phyloP scores from a whole-genome alignment of 2,797 vertebrate genomes.

The Centroberyx gerrardi region DNA sequence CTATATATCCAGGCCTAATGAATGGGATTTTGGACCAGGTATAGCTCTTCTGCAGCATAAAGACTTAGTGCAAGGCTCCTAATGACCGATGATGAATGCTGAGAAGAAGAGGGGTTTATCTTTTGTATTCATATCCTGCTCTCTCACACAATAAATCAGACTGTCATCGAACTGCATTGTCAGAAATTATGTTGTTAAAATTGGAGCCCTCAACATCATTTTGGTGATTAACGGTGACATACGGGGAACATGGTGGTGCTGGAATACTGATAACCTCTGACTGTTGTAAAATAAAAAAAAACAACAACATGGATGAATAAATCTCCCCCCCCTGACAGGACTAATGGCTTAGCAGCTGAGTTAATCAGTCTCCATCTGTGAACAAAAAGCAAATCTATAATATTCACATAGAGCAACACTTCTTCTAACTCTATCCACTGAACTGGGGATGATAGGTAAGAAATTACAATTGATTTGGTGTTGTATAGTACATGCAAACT shows the following conservation, averaged over 20 bases:
- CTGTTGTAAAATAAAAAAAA: slow-evolving; percentile 46
- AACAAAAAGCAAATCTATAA: slow-evolving; percentile 59
- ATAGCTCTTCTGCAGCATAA: background rate
- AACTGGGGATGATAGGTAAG: slow-evolving; percentile 34
- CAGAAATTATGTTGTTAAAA: slow-evolving; percentile 35
- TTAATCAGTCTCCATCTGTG: slow-evolving; percentile 70
- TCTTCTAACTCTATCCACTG: slow-evolving; percentile 48
- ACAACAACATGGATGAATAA: slow-evolving; percentile 48
- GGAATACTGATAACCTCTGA: slow-evolving; percentile 59
- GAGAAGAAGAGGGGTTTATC: background rate
- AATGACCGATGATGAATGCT: background rate
- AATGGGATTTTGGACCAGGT: background rate
- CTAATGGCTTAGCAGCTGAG: slow-evolving; percentile 67
- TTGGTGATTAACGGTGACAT: slow-evolving; percentile 45
- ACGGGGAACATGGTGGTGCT: slow-evolving; percentile 29
- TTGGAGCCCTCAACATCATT: slow-evolving; percentile 46
- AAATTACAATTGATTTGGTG: slow-evolving; percentile 58
- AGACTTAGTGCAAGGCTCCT: background rate
- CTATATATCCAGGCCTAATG: slow-evolving; percentile 8
- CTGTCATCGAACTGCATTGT: slow-evolving; percentile 23
- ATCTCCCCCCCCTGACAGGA: slow-evolving; percentile 34
- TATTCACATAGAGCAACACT: slow-evolving; percentile 31
- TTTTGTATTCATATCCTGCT: slow-evolving; percentile 25
- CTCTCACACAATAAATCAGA: slow-evolving; percentile 28
- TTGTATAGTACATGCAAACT: slow-evolving; percentile 34